Evolutionary conservation across 1,140 invertebrate species (phyloP).

Genomic region (Galleria mellonella): DNA sequence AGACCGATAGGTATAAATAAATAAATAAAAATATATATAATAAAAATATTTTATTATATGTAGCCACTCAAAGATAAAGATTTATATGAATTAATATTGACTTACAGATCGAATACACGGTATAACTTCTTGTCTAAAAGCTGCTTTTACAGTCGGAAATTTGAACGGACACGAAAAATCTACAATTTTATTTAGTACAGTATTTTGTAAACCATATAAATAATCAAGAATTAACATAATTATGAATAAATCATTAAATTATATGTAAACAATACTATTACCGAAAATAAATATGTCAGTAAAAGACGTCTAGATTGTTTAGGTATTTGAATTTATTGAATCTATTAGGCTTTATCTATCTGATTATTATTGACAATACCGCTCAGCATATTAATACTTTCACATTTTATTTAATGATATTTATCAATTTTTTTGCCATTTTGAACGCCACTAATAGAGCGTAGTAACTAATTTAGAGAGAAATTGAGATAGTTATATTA

Average conservation of each 20-base stretch:
- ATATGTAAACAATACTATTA: conserved; percentile 9
- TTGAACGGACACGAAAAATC: conserved; percentile 18
- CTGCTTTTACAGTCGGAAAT: conserved; percentile 39
- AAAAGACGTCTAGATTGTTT: conserved; percentile 34
- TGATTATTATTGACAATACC: not conserved
- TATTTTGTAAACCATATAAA: conserved; percentile 23
- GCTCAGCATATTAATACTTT: too few species aligned
- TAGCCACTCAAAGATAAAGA: too few species aligned
- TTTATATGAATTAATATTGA: not conserved
- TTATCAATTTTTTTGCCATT: too few species aligned
- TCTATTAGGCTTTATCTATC: conserved; percentile 33
- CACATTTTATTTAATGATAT: too few species aligned
- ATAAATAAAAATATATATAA: too few species aligned
- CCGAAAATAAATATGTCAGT: conserved; percentile 6
- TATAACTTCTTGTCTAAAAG: conserved; percentile 29
- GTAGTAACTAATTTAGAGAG: too few species aligned
- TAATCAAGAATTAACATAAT: conserved; percentile 56
- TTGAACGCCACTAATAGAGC: too few species aligned
- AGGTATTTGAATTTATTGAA: conserved; percentile 36
- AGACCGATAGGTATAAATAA: too few species aligned
- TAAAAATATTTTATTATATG: too few species aligned
- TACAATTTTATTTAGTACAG: not conserved
- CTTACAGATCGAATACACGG: conserved; percentile 41
- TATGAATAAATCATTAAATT: conserved; percentile 40
- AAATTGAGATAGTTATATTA: too few species aligned